phyloP scores from a whole-genome alignment of 2,797 vertebrate species.

The Nyctalus aviator region DNA sequence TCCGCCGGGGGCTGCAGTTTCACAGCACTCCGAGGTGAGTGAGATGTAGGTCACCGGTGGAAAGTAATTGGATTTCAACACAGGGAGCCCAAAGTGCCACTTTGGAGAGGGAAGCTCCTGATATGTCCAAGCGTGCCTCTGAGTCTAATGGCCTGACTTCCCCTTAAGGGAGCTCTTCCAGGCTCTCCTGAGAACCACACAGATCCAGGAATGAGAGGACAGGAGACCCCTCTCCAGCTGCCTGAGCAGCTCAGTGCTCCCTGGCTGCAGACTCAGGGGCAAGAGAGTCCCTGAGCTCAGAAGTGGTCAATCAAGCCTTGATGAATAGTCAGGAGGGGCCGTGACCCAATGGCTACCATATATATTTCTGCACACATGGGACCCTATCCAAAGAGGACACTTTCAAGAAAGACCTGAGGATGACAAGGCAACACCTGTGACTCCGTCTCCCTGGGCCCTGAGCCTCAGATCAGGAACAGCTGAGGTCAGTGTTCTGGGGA shows the following conservation, averaged over 20 bases:
- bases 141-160: conserved; percentile 52
- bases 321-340: background rate
- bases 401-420: background rate
- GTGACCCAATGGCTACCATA: fast-evolving
- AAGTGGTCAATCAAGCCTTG: background rate
- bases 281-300: background rate
- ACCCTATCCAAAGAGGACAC: background rate
- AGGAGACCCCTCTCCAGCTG: background rate
- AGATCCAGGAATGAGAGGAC: background rate
- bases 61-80: conserved; percentile 78
- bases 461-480: background rate
- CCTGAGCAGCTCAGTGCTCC: background rate
- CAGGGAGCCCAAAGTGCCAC: conserved; percentile 58
- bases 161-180: conserved; percentile 37
- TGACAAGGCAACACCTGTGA: conserved; percentile 48
- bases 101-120: conserved; percentile 61
- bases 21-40: background rate
- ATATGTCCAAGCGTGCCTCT: conserved; percentile 42
- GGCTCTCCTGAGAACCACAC: background rate
- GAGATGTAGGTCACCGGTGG: conserved; percentile 31
- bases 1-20: background rate
- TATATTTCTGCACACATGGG: background rate
- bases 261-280: background rate
- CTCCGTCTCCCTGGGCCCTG: background rate
- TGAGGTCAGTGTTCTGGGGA: background rate